These are phyloP conservation scores for Scelioninae gen. 1 DNA, from an alignment of 2,888 invertebrate genomes.

Conservation along the genomic window DNA sequence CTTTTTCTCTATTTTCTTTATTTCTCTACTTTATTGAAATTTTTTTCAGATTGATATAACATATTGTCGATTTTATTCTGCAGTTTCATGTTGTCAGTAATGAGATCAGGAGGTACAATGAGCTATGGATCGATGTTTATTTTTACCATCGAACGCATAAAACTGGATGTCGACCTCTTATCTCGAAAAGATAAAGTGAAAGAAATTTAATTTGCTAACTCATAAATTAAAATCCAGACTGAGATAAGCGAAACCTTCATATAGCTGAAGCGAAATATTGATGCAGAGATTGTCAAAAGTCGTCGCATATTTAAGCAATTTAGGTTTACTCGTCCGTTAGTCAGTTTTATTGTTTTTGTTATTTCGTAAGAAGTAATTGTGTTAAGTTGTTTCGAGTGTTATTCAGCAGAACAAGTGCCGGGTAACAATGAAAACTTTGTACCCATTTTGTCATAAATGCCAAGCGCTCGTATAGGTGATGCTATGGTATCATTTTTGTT, in stretches of 20 bases:
- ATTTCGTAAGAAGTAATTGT: slow-evolving; percentile 22
- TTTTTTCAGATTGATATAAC: too few species aligned
- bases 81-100: too few species aligned
- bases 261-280: neutral
- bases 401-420: neutral
- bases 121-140: slow-evolving; percentile 47
- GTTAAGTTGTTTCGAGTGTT: slow-evolving; percentile 11
- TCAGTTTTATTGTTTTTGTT: slow-evolving; percentile 19
- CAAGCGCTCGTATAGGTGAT: too few species aligned
- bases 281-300: slow-evolving; percentile 14
- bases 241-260: slow-evolving; percentile 3
- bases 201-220: slow-evolving; percentile 35
- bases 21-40: too few species aligned
- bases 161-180: slow-evolving; percentile 37
- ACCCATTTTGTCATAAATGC: slow-evolving; percentile 8
- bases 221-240: slow-evolving; percentile 21
- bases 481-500: too few species aligned
- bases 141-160: slow-evolving; percentile 39
- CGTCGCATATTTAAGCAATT: slow-evolving; percentile 11
- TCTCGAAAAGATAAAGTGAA: slow-evolving; percentile 29
- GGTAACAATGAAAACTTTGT: slow-evolving; percentile 19
- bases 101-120: too few species aligned
- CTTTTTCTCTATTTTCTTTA: too few species aligned
- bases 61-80: too few species aligned
- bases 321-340: neutral